Base-by-base conservation (phyloP, 2,797 vertebrate genomes). In the Pampus argenteus region DNA sequence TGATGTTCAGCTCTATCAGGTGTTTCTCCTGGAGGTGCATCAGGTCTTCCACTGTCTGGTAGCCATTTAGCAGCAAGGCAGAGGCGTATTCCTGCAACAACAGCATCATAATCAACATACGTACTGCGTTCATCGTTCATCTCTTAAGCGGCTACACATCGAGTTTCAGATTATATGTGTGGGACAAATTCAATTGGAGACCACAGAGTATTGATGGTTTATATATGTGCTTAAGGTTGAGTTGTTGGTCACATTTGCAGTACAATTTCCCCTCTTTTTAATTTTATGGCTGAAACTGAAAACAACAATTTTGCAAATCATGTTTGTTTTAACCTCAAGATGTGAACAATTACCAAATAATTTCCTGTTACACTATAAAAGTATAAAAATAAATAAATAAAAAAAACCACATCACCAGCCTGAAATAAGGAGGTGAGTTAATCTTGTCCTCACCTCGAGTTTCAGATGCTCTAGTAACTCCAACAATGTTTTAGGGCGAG, bases 1-100 rank as follows among this genome's bases (percentile, higher is more conserved):
- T 93, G 85, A 99, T 93, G 63, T 97, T 98, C 84, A 99, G 91
- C 92, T 99, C 98, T n/a, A 97, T 94, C 65, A 99, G 92, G 79
- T 99, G 96, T 82, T 96, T 96, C 65, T 99, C 98, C 76, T 96
- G 94, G 77, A 99, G 94, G 76, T 99, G 94, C 76, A 93, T 94
- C 86, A 99, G 94, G 89, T 99, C 97, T 26, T 99, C 97, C 66
- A 97, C 92, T 1, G 93, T 95, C 94, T 99, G 95, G 85, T 99
- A 99, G 71, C 98, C 98, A 11, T 99, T 98, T 34, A 99, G 90
- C 81, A 99, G 91, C 87, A 99, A 79, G 2, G 96, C 96, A 22
- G 98, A 96, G 63, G 93, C 89, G 14, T 98, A 97, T 65, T 99
- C 97, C 98, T 99, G 61, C 6, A 57, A 67, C n/a, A 51, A 25